Evolutionary conservation across 2,113 vertebrate genomes (phyloP).

Genomic region (Vidua chalybeata): DNA sequence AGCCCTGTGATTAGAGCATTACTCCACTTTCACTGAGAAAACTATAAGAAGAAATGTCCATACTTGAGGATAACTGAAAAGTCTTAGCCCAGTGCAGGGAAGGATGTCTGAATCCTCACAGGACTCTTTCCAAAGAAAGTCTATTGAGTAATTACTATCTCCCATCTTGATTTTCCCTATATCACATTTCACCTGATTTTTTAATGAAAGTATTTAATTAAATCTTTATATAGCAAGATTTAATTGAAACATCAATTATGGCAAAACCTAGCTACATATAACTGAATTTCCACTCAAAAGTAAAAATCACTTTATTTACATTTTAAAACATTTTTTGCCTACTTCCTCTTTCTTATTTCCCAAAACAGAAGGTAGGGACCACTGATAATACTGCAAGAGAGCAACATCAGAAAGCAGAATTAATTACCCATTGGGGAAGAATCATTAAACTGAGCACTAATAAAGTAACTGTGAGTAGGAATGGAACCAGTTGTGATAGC

Average conservation of each 20-base stretch:
- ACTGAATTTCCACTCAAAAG: not conserved
- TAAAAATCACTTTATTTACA: not conserved
- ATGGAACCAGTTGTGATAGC: not conserved
- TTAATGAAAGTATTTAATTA: conserved; percentile 43
- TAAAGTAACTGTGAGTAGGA: not conserved
- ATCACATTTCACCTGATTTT: not conserved
- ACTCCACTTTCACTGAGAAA: not conserved
- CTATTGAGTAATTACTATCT: not conserved
- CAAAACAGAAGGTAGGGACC: not conserved
- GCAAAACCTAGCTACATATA: not conserved
- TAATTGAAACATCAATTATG: conserved; percentile 8
- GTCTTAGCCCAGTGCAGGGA: not conserved
- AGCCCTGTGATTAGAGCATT: not conserved
- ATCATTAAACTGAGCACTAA: conserved; percentile 10
- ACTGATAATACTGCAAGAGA: not conserved
- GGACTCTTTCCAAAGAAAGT: not conserved
- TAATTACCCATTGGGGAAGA: not conserved
- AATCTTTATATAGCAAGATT: conserved; percentile 2
- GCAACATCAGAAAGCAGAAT: not conserved
- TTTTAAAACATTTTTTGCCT: not conserved
- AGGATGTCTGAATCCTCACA: not conserved
- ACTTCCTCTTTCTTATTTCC: not conserved
- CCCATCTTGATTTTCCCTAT: not conserved
- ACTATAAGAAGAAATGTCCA: not conserved
- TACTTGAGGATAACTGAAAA: not conserved